These are phyloP conservation scores for Amiota minor DNA, from an alignment of 2,888 invertebrate species.

Conservation along the genomic window DNA sequence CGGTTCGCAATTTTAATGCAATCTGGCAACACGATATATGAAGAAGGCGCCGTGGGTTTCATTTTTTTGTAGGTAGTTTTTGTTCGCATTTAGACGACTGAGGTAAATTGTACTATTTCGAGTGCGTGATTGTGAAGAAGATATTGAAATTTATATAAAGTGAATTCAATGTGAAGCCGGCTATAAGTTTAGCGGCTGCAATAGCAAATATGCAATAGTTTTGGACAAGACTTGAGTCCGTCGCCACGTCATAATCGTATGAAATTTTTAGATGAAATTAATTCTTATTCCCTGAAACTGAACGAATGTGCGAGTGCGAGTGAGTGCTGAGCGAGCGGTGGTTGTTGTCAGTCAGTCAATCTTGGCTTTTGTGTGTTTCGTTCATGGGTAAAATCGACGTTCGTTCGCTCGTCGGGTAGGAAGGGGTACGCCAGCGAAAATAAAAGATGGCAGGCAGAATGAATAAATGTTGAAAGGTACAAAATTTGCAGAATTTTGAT, in stretches of 20 bases:
- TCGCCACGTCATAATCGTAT: constrained; percentile 58
- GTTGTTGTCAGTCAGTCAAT: constrained; percentile 17
- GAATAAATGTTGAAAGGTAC: constrained; percentile 52
- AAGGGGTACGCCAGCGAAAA: constrained; percentile 53
- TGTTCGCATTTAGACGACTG: constrained; percentile 64
- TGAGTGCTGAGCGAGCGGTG: constrained; percentile 14
- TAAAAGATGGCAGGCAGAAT: constrained; percentile 61
- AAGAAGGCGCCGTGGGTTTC: background rate
- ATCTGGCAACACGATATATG: background rate
- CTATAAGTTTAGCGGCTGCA: background rate
- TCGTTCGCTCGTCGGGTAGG: constrained; percentile 18
- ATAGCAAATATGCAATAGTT: background rate
- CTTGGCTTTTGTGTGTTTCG: constrained; percentile 16
- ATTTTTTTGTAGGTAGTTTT: constrained; percentile 40
- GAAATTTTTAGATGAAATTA: constrained; percentile 42
- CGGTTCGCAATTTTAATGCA: background rate
- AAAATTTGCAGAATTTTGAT: constrained; percentile 2
- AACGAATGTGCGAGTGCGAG: background rate
- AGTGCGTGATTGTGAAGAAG: constrained; percentile 27
- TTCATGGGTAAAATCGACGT: background rate
- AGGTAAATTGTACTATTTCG: constrained; percentile 64
- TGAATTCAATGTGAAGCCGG: constrained; percentile 14
- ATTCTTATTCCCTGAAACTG: background rate
- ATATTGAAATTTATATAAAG: constrained; percentile 6
- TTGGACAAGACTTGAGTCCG: constrained; percentile 36